phyloP scores from a whole-genome alignment of 2,888 invertebrate genomes.

The Ophion slaviceki region DNA sequence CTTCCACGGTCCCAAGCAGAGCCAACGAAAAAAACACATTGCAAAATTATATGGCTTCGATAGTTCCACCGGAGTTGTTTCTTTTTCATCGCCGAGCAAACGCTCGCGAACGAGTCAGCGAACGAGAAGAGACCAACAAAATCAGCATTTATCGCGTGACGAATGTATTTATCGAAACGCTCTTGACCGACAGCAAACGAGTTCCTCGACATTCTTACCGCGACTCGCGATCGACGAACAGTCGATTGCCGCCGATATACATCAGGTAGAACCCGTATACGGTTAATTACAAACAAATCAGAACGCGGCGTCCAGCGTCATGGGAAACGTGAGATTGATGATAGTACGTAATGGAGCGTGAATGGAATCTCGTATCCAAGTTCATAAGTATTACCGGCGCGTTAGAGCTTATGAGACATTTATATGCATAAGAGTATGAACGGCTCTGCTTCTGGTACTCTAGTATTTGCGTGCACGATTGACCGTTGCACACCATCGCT shows the following conservation, averaged over 20 bases:
- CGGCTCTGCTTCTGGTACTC: background rate
- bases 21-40: background rate
- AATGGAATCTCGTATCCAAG: conserved; percentile 14
- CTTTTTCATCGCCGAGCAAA: background rate
- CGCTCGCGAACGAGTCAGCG: background rate
- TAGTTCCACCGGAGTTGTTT: background rate
- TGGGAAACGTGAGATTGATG: background rate
- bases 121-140: too few species aligned
- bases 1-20: background rate
- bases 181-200: background rate
- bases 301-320: background rate
- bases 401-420: conserved; percentile 38
- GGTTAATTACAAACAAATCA: conserved; percentile 20
- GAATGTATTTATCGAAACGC: background rate
- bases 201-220: conserved; percentile 18
- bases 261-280: too few species aligned
- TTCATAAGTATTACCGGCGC: conserved; percentile 26
- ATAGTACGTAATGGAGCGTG: background rate
- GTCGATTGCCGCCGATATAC: too few species aligned
- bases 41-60: background rate
- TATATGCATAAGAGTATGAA: conserved; percentile 42
- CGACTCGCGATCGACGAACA: background rate
- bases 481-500: background rate
- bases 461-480: conserved; percentile 15
- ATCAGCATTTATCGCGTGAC: background rate